Evolutionary conservation across 2,888 invertebrate species (phyloP).

Genomic region (Polylopha cassiicola): DNA sequence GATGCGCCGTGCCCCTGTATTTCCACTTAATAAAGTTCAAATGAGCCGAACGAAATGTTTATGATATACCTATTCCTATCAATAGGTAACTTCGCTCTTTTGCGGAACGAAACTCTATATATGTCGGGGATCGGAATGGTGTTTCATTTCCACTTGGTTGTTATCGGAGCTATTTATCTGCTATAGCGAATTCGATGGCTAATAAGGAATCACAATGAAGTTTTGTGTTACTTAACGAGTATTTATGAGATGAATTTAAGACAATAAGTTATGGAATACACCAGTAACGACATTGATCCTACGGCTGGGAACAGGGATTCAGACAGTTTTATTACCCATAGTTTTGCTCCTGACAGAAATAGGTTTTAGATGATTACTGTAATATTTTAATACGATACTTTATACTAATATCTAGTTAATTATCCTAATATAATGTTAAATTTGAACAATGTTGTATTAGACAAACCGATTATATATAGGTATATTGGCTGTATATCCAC

Average conservation of each 20-base stretch:
- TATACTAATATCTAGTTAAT: too few species aligned
- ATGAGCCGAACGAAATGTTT: slow-evolving; percentile 58
- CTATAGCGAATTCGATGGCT: slow-evolving; percentile 15
- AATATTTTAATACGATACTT: too few species aligned
- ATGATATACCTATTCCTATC: slow-evolving; percentile 43
- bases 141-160: slow-evolving; percentile 33
- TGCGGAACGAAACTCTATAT: slow-evolving; percentile 32
- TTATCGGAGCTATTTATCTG: slow-evolving; percentile 23
- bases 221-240: slow-evolving; percentile 1
- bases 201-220: slow-evolving; percentile 15
- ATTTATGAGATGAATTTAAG: neutral
- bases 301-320: too few species aligned
- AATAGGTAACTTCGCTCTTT: slow-evolving; percentile 28
- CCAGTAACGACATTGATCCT: too few species aligned
- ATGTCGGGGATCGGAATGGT: slow-evolving; percentile 37
- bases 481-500: too few species aligned
- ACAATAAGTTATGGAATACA: slow-evolving; percentile 1
- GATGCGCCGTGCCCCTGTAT: slow-evolving; percentile 41
- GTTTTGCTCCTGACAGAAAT: too few species aligned
- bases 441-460: too few species aligned
- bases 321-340: too few species aligned
- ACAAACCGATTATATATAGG: too few species aligned
- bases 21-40: slow-evolving; percentile 66
- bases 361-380: too few species aligned
- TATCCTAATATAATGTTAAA: too few species aligned